These are phyloP conservation scores for Ornithorhynchus anatinus DNA, from an alignment of 2,113 vertebrate species.

Conservation along the genomic window DNA sequence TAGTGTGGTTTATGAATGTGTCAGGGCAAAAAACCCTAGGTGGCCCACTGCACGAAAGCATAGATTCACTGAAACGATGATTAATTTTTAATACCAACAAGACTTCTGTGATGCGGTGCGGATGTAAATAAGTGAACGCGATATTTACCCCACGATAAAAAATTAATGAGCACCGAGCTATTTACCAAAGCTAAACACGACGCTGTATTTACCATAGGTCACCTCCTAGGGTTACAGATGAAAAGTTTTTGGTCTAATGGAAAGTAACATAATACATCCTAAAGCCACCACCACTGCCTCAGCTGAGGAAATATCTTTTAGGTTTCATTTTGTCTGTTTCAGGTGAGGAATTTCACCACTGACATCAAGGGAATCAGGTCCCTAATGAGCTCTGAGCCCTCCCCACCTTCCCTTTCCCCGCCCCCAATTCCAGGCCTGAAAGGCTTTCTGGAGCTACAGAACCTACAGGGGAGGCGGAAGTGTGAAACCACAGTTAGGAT, in stretches of 20 bases:
- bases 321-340: constrained; percentile 47
- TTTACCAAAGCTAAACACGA: constrained; percentile 81
- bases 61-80: constrained; percentile 76
- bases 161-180: constrained; percentile 78
- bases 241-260: constrained; percentile 75
- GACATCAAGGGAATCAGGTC: neutral
- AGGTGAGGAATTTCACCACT: constrained; percentile 42
- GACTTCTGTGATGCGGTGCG: constrained; percentile 75
- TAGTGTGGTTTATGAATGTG: constrained; percentile 35
- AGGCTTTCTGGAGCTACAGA: too few relatives aligned
- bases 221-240: constrained; percentile 75
- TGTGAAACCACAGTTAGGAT: too few relatives aligned
- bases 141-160: constrained; percentile 82
- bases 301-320: constrained; percentile 60
- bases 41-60: constrained; percentile 67
- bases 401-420: neutral
- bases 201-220: constrained; percentile 82
- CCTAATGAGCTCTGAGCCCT: neutral
- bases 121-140: constrained; percentile 87
- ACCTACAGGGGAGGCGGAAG: too few relatives aligned
- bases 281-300: constrained; percentile 64
- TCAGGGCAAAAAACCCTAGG: constrained; percentile 57
- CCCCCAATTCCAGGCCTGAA: too few relatives aligned
- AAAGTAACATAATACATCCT: constrained; percentile 67
- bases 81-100: constrained; percentile 84